Evolutionary conservation across 2,888 invertebrate genomes (phyloP).

Genomic region (Trissolcus brochymenae): DNA sequence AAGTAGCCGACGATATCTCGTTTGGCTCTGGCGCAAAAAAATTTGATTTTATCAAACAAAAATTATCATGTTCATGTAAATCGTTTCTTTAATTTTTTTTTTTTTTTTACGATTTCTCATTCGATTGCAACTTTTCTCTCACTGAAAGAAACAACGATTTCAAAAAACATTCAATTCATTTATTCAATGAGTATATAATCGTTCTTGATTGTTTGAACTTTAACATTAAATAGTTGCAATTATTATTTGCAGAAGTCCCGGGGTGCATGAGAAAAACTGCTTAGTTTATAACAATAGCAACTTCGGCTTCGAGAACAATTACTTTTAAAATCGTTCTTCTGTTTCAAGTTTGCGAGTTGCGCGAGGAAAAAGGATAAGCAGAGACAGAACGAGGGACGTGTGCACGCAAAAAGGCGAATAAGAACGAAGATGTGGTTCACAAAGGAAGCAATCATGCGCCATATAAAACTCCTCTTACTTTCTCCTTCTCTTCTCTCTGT

Average conservation of each 20-base stretch:
- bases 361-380: conserved; percentile 5
- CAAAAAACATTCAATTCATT: no score
- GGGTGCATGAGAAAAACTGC: conserved; percentile 9
- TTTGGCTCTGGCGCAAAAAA: neutral
- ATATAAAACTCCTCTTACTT: conserved; percentile 52
- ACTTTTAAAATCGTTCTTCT: conserved; percentile 28
- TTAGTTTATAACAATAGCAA: conserved; percentile 19
- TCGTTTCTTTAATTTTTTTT: neutral
- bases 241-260: no score
- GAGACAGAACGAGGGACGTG: conserved; percentile 13
- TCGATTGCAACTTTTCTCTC: no score
- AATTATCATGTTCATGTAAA: neutral
- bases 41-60: neutral
- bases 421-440: conserved; percentile 54
- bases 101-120: no score
- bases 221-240: no score
- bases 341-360: conserved; percentile 18
- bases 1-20: conserved; percentile 19
- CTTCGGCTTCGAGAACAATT: conserved; percentile 30
- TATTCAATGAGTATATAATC: no score
- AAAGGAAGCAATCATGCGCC: conserved; percentile 55
- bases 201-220: no score
- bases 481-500: conserved; percentile 50
- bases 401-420: conserved; percentile 34
- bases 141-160: no score